Conservation (phyloP, 2,797 vertebrate species). For the Coreius guichenoti region DNA sequence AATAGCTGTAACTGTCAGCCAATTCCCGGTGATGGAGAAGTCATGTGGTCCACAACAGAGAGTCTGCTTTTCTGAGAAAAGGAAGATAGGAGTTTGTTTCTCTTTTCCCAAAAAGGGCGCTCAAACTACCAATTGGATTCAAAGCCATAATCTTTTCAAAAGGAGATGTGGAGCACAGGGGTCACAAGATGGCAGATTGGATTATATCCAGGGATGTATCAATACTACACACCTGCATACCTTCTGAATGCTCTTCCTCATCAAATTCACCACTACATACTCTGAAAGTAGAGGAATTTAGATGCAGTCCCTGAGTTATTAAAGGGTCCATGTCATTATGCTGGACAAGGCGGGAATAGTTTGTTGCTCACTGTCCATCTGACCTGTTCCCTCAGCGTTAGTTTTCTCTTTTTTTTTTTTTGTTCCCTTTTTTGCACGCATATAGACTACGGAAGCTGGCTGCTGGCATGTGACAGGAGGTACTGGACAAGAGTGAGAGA, state of each 20-base stretch:
- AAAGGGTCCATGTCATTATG: neutral
- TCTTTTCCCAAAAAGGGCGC: neutral
- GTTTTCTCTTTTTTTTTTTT: slow-evolving; percentile 9
- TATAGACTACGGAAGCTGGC: slow-evolving; percentile 16
- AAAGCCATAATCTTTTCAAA: slow-evolving; percentile 3
- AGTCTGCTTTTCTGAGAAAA: slow-evolving; percentile 9
- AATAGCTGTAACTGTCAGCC: slow-evolving; percentile 29
- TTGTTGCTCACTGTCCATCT: slow-evolving; percentile 2
- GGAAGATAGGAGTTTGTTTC: neutral
- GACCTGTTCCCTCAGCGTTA: neutral
- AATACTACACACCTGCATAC: neutral
- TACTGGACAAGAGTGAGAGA: slow-evolving; percentile 20
- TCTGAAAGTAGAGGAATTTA: neutral
- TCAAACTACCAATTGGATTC: neutral
- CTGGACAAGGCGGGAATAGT: neutral
- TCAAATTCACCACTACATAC: neutral
- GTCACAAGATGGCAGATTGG: neutral
- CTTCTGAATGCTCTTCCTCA: neutral
- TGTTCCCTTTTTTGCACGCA: slow-evolving; percentile 32
- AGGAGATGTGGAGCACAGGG: neutral
- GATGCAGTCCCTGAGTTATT: slow-evolving; percentile 61
- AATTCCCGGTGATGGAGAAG: neutral
- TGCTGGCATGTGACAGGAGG: slow-evolving; percentile 49
- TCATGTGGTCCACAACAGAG: neutral
- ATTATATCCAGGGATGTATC: neutral